phyloP scores from a whole-genome alignment of 1,140 invertebrate species.

The Trichonephila inaurata region DNA sequence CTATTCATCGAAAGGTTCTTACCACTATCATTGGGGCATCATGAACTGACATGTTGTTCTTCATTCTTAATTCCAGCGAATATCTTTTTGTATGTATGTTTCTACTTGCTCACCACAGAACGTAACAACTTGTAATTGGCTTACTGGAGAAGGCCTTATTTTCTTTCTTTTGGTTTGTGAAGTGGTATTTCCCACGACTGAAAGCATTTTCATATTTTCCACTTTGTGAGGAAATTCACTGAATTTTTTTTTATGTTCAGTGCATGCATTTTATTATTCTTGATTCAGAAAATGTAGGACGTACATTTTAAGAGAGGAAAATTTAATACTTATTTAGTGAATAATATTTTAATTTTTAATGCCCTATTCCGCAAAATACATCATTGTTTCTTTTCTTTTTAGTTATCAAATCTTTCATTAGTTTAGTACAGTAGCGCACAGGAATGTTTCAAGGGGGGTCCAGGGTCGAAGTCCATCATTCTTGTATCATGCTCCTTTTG shows the following conservation, averaged over 20 bases:
- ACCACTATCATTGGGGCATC: slow-evolving; percentile 60
- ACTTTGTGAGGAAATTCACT: background rate
- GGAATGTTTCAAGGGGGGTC: too few relatives aligned
- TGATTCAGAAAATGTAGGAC: background rate
- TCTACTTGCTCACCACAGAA: background rate
- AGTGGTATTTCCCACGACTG: background rate
- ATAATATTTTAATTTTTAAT: background rate
- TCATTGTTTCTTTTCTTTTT: too few relatives aligned
- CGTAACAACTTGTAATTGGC: background rate
- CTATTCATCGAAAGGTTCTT: slow-evolving; percentile 27
- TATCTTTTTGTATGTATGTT: background rate
- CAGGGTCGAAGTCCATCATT: too few relatives aligned
- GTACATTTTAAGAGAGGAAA: background rate
- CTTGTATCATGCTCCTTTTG: too few relatives aligned
- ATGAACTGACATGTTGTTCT: slow-evolving; percentile 36
- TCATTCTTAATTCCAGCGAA: background rate
- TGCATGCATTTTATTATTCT: background rate
- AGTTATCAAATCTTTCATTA: too few relatives aligned
- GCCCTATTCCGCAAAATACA: too few relatives aligned
- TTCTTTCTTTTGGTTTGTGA: background rate
- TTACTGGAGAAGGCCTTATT: background rate
- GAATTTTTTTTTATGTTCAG: background rate
- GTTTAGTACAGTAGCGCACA: too few relatives aligned
- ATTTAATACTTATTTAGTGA: background rate
- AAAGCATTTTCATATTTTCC: background rate